Evolutionary conservation across 2,888 invertebrate genomes (phyloP).

Genomic region (Candidula unifasciata): DNA sequence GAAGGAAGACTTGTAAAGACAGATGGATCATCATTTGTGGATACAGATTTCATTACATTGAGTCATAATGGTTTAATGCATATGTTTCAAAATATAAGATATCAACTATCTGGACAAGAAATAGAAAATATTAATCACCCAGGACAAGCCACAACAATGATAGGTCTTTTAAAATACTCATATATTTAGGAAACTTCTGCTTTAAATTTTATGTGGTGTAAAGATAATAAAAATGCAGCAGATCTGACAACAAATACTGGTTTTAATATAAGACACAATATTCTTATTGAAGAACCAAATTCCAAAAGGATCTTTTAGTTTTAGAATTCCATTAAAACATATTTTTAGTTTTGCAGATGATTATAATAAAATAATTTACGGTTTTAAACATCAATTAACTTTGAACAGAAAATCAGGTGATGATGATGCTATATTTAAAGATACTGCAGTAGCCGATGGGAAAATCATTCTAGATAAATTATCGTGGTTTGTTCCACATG

Average conservation of each 20-base stretch:
- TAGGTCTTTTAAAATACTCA: slow-evolving; percentile 5
- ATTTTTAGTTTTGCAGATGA: slow-evolving; percentile 28
- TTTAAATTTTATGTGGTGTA: not conserved
- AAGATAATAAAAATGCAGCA: not conserved
- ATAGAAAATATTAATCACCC: slow-evolving; percentile 25
- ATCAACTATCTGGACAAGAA: slow-evolving; percentile 16
- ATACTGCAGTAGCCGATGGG: not conserved
- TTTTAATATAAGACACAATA: not conserved
- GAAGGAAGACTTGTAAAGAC: slow-evolving; percentile 14
- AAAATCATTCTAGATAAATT: slow-evolving; percentile 2
- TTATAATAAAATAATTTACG: slow-evolving; percentile 29
- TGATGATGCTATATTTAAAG: slow-evolving; percentile 29
- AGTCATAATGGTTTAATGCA: slow-evolving; percentile 22
- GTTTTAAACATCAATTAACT: slow-evolving; percentile 11
- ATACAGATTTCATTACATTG: not conserved
- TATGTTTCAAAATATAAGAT: slow-evolving; percentile 3
- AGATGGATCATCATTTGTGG: not conserved
- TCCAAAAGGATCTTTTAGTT: slow-evolving; percentile 27
- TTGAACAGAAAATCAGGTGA: slow-evolving; percentile 27
- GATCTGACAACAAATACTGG: not conserved
- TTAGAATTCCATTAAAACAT: slow-evolving; percentile 39
- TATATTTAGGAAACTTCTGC: not conserved
- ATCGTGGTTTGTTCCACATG: slow-evolving; percentile 6
- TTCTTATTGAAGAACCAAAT: not conserved
- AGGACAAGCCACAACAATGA: slow-evolving; percentile 24